Evolutionary conservation across 1,140 invertebrate species (phyloP).

Genomic region (Hyles euphorbiae): DNA sequence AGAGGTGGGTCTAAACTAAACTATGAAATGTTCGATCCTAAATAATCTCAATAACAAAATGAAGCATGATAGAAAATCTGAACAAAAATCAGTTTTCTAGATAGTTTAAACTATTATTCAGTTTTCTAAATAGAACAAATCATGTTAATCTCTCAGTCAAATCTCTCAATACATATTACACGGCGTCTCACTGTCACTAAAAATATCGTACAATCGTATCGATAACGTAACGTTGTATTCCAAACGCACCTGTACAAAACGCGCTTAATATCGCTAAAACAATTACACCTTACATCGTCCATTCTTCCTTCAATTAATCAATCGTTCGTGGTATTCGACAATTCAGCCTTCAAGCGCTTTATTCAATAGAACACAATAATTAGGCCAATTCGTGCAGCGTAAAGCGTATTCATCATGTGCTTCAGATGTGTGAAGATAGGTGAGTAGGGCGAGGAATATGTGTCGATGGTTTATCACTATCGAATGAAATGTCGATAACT

Average conservation of each 20-base stretch:
- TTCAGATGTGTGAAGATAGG: constrained; percentile 25
- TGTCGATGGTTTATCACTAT: constrained; percentile 15
- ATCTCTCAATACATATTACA: too few relatives aligned
- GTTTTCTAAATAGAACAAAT: too few relatives aligned
- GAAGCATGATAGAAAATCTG: too few relatives aligned
- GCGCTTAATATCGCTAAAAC: constrained; percentile 8
- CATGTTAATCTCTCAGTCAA: too few relatives aligned
- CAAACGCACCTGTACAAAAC: background rate
- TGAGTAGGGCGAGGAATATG: constrained; percentile 9
- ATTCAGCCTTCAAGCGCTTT: constrained; percentile 14
- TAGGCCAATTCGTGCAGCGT: constrained; percentile 28
- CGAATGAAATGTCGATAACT: background rate
- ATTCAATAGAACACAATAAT: constrained; percentile 23
- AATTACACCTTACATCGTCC: constrained; percentile 12
- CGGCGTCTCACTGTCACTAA: too few relatives aligned
- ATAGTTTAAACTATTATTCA: too few relatives aligned
- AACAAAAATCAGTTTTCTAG: too few relatives aligned
- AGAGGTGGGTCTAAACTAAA: too few relatives aligned
- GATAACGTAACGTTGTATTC: background rate
- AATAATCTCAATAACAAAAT: too few relatives aligned
- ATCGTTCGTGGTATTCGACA: constrained; percentile 10
- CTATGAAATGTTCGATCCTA: too few relatives aligned
- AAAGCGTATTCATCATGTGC: constrained; percentile 37
- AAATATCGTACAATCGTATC: background rate
- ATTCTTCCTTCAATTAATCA: constrained; percentile 19